phyloP scores from a whole-genome alignment of 2,888 invertebrate species.

The Slavum lentiscoides region DNA sequence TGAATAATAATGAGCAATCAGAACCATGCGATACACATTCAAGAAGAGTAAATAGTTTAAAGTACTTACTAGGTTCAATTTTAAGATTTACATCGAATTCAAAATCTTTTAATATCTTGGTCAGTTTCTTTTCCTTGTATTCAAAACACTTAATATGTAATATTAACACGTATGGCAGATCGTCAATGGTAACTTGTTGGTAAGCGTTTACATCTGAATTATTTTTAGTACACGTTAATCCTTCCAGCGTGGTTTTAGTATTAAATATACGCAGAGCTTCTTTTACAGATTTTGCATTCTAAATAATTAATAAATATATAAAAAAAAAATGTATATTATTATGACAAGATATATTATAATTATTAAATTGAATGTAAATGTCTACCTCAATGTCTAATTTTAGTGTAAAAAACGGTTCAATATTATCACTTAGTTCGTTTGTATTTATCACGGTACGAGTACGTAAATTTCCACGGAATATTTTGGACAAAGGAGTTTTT shows the following conservation, averaged over 20 bases:
- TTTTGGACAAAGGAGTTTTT: slow-evolving; percentile 86
- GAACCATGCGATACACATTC: too few relatives aligned
- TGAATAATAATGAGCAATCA: too few relatives aligned
- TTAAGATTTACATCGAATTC: slow-evolving; percentile 88
- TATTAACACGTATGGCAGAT: slow-evolving; percentile 84
- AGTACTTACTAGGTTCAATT: slow-evolving; percentile 78
- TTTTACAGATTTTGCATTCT: slow-evolving; percentile 81
- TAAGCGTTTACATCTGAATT: slow-evolving; percentile 84
- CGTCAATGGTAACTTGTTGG: slow-evolving; percentile 86
- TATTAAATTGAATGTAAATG: too few relatives aligned
- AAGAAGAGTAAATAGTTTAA: slow-evolving; percentile 13
- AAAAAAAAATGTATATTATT: too few relatives aligned
- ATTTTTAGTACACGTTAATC: slow-evolving; percentile 79
- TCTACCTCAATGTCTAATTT: slow-evolving; percentile 90
- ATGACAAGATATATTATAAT: too few relatives aligned
- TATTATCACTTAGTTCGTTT: slow-evolving; percentile 79
- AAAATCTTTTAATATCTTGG: slow-evolving; percentile 88
- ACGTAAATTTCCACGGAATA: slow-evolving; percentile 89
- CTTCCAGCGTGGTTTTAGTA: slow-evolving; percentile 76
- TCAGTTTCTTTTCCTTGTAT: slow-evolving; percentile 80
- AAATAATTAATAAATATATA: slow-evolving; percentile 55
- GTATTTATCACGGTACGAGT: slow-evolving; percentile 75
- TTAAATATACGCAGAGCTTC: slow-evolving; percentile 86
- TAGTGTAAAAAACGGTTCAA: slow-evolving; percentile 94
- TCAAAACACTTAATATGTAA: slow-evolving; percentile 94